A percentile compares a stretch with the other conserved stretches of the same genome.
Evolutionary conservation across 2,888 invertebrate genomes (phyloP).

Genomic region (Sepiola atlantica): DNA sequence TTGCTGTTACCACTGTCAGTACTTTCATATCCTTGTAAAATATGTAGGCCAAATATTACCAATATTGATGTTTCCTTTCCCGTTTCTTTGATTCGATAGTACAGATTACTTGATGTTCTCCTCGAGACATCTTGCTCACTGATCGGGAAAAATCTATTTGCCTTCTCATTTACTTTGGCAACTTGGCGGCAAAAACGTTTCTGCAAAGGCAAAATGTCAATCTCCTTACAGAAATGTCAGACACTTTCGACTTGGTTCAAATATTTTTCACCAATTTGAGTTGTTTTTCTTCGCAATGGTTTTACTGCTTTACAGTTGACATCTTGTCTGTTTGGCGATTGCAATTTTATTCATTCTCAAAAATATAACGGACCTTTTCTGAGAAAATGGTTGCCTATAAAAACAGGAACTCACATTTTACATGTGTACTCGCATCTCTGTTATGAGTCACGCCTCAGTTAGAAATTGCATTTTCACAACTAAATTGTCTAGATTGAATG

Average conservation of each 20-base stretch:
- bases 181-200: neutral
- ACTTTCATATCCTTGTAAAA: neutral
- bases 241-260: neutral
- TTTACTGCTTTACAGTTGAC: neutral
- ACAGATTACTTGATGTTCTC: neutral
- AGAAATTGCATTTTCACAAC: too few relatives aligned
- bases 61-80: neutral
- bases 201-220: conserved; percentile 6
- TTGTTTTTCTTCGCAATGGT: neutral
- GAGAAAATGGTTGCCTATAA: too few relatives aligned
- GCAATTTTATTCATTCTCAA: neutral
- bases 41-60: neutral
- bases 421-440: too few relatives aligned
- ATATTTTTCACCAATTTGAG: neutral
- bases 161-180: neutral
- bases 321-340: neutral
- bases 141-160: neutral
- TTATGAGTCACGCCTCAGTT: too few relatives aligned
- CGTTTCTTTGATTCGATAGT: neutral
- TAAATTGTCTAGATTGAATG: too few relatives aligned
- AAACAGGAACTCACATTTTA: too few relatives aligned
- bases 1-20: neutral
- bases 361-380: too few relatives aligned
- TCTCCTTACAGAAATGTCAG: neutral
- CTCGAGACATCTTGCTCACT: conserved; percentile 2